These are phyloP conservation scores for Oligia fasciuncula DNA, from an alignment of 2,888 invertebrate species.

Conservation along the genomic window DNA sequence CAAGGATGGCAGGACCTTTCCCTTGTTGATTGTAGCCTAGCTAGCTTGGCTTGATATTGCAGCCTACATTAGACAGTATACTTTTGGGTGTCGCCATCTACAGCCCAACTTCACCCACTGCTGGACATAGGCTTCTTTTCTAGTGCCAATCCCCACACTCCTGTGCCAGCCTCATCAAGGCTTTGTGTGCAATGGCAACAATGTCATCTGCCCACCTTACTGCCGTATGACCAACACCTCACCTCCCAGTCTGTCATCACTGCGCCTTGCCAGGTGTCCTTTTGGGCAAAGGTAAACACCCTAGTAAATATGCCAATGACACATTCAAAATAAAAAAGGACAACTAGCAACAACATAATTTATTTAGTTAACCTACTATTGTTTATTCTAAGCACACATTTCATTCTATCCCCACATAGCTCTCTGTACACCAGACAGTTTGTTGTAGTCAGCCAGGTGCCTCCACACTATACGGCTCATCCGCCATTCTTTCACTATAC, in stretches of 20 bases:
- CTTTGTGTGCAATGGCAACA: not conserved
- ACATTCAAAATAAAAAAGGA: not conserved
- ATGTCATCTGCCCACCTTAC: not conserved
- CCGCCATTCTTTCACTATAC: constrained; percentile 94
- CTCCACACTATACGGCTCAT: constrained; percentile 97
- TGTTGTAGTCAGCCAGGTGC: constrained; percentile 97
- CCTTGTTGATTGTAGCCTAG: not conserved
- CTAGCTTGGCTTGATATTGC: not conserved
- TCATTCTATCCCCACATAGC: constrained; percentile 95
- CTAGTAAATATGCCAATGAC: no score
- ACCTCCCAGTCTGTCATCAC: not conserved
- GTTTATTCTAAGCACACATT: constrained; percentile 20
- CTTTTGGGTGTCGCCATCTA: not conserved
- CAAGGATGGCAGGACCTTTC: not conserved
- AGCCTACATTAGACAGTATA: not conserved
- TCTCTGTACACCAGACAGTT: constrained; percentile 96
- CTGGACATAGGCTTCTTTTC: not conserved
- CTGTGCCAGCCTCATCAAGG: not conserved
- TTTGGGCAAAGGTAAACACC: not conserved
- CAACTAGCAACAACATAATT: constrained; percentile 39
- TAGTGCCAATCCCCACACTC: not conserved
- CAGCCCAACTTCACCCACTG: not conserved
- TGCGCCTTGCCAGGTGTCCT: not conserved
- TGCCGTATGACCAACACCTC: not conserved
- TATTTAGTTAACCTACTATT: constrained; percentile 53